Conservation (phyloP, 2,797 vertebrate species). For the Lindbergichthys nudifrons region DNA sequence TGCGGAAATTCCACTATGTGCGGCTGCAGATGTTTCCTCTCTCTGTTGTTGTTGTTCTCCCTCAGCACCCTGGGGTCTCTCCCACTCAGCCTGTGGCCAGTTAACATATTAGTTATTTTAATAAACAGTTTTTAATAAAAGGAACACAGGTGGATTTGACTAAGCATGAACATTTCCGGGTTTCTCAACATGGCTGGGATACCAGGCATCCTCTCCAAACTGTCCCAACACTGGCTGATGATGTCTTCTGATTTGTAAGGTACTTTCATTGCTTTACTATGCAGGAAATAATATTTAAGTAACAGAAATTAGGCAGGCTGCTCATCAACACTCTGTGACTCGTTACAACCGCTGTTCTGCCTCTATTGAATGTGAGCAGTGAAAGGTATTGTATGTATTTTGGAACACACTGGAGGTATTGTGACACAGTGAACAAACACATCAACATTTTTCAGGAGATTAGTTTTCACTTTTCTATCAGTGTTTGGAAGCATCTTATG, state of each 20-base stretch:
- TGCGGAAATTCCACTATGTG: constrained; percentile 66
- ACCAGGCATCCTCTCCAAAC: not conserved
- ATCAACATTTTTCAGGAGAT: not conserved
- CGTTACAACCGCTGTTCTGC: not conserved
- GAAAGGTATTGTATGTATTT: not conserved
- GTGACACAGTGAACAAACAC: not conserved
- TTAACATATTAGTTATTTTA: constrained; percentile 19
- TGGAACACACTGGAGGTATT: not conserved
- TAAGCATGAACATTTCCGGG: not conserved
- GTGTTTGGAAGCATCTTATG: not conserved
- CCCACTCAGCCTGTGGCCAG: constrained; percentile 28
- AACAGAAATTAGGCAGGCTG: constrained; percentile 1
- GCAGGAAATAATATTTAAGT: constrained; percentile 24
- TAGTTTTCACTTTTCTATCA: not conserved
- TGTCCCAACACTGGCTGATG: constrained; percentile 14
- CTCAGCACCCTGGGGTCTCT: constrained; percentile 54
- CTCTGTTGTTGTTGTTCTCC: constrained; percentile 76
- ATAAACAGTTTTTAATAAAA: constrained; percentile 21
- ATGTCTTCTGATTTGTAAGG: constrained; percentile 29
- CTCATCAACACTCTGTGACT: not conserved
- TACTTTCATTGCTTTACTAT: constrained; percentile 13
- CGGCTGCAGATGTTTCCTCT: constrained; percentile 80
- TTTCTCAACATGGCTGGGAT: constrained; percentile 13
- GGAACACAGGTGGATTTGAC: constrained; percentile 45
- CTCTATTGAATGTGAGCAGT: not conserved